Base-by-base conservation (phyloP, 2,113 vertebrate species). In the Muntiacus muntjak region DNA sequence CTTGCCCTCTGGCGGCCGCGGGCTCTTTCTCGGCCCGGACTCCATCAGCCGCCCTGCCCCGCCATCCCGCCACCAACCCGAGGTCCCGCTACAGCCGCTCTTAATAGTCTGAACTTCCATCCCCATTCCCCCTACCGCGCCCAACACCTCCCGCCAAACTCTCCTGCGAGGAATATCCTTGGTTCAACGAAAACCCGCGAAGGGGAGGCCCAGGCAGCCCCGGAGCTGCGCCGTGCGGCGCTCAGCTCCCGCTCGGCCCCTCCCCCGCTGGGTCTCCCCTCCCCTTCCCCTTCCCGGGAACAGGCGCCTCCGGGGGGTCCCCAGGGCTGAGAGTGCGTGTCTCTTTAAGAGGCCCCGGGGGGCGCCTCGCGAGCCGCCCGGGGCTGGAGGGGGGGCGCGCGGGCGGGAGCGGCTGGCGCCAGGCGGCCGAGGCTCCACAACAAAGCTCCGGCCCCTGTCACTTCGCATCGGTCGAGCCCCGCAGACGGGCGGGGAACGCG, bases 361-460 rank as follows among this genome's bases (percentile, higher is more conserved):
- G 79, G 94, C 57, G 89, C 94, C 93, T 96, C 17, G 83, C 47
- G 33, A 97, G 97, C 97, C 67, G 95, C 95, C 97, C 26, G 64
- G 97, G 98, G 97, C 93, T 97, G 95, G 83, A 94, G 97, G 97
- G 96, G 98, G 98, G 98, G 98, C 96, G 93, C 78, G 7, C 52
- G 86, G 96, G 96, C 94, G 97, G 97, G 98, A 99, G 98, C 98
- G 98, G 99, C 98, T 99, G 99, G 99, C 99, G 99, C 99, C 99
- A 99, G 99, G 98, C 99, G 98, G 99, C 99, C 98, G 99, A 99
- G 99, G 99, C 98, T 98, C 98, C 98, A 99, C 99, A 99, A 99
- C 98, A 99, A 99, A 99, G 99, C 99, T 99, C 99, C 99, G 99
- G 99, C 99, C 99, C 99, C 99, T 99, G 99, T 99, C 99, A 99